phyloP scores from a whole-genome alignment of 2,113 vertebrate genomes.

The Gracilinanus agilis region DNA sequence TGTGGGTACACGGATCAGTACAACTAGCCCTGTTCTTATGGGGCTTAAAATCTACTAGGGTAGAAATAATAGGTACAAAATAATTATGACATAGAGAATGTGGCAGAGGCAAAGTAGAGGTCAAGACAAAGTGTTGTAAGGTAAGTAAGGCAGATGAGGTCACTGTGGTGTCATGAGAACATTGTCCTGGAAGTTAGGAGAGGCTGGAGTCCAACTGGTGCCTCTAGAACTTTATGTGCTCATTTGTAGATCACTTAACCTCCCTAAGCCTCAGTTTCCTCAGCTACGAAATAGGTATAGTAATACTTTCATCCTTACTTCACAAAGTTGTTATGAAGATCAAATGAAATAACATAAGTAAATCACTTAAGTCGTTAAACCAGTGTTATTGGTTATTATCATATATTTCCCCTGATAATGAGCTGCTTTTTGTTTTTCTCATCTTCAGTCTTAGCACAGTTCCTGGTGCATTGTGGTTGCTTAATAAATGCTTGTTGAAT shows the following conservation, averaged over 20 bases:
- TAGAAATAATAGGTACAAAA: not conserved
- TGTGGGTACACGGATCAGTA: not conserved
- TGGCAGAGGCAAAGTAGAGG: not conserved
- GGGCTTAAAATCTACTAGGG: not conserved
- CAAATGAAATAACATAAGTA: not conserved
- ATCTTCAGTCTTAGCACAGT: not conserved
- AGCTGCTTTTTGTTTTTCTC: not conserved
- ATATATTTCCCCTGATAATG: not conserved
- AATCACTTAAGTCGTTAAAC: not conserved
- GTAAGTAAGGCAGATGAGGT: not conserved
- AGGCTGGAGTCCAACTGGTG: not conserved
- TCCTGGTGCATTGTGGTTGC: not conserved
- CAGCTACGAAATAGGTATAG: not conserved
- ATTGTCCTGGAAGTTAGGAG: not conserved
- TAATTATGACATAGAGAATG: not conserved
- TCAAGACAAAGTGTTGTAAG: not conserved
- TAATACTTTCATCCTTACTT: not conserved
- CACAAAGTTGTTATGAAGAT: not conserved
- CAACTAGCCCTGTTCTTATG: not conserved
- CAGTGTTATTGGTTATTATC: not conserved
- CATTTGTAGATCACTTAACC: not conserved
- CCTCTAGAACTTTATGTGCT: not conserved
- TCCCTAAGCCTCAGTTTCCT: not conserved
- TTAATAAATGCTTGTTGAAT: too few relatives aligned
- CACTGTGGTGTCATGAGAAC: not conserved